phyloP scores from a whole-genome alignment of 2,113 vertebrate genomes.

The Hypocryptadius cinnamomeus region DNA sequence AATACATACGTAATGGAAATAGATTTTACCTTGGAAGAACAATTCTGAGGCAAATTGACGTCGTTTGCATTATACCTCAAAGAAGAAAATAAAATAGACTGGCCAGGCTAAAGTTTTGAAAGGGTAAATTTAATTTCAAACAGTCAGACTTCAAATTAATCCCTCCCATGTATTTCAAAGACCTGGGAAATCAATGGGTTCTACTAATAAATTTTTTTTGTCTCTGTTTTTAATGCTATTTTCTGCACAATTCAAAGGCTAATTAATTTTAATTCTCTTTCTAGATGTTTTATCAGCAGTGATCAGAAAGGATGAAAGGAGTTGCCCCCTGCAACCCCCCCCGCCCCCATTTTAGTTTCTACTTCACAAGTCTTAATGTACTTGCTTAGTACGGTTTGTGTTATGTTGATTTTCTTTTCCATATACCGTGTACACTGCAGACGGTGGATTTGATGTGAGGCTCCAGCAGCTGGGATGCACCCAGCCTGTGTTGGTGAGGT shows the following conservation, averaged over 20 bases:
- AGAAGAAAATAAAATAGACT: background rate
- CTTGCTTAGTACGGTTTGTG: background rate
- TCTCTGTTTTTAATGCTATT: background rate
- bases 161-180: conserved; percentile 28
- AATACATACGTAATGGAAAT: background rate
- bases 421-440: background rate
- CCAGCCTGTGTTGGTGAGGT: rapidly evolving
- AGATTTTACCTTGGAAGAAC: background rate
- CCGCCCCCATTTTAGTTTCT: background rate
- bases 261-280: background rate
- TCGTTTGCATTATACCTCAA: background rate
- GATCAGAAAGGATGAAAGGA: background rate
- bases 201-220: background rate
- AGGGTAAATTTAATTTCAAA: background rate
- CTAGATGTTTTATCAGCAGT: background rate
- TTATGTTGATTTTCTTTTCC: background rate
- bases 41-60: background rate
- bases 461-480: background rate
- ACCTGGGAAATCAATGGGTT: background rate
- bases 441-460: background rate
- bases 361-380: background rate
- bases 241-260: background rate
- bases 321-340: rapidly evolving
- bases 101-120: background rate
- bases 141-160: background rate